Evolutionary conservation across 1,140 invertebrate species (phyloP), one percentile per base, ranked within the genome.

Genomic region (Drosophila ambigua): DNA sequence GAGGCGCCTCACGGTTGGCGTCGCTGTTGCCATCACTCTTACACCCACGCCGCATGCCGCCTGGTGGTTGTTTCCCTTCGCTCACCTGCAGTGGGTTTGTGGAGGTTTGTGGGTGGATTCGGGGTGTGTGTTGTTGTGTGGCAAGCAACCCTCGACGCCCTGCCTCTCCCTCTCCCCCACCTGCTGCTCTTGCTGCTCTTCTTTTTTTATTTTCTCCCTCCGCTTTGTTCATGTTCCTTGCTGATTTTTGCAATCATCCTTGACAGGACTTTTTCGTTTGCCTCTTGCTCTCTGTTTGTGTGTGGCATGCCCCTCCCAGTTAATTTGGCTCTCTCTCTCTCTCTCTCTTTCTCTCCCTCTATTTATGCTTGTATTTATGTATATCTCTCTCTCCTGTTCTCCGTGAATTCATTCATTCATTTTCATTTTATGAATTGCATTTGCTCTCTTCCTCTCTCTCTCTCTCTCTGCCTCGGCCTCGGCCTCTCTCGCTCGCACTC

Each of bases 351-450:
- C 51, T 61, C 63, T 59, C 54, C 2, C 6, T 28, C 7, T 28
- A 7, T 28, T 31, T 24, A 24, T 24, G 4, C 23, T 24, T 24
- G 4, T 24, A 24, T 24, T 24, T 24, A 24, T 24, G 8, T 9
- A 31, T 50, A 31, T 45, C 44, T 39, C 60, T 28, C 52, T 44
- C 50, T 52, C 26, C 52, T 35, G 69, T 66, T 53, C 55, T 46
- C 48, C 49, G 45, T 46, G 48, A 48, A 55, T 49, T 69, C 58
- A 63, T 73, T 67, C 73, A 84, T 84, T 84, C 73, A 87, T 87
- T 85, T 77, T 85, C 81, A 87, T 85, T 85, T 85, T 87, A 82
- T 85, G 83, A 87, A 85, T 87, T 85, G 82, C 82, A 85, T 85
- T 85, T 85, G 74, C 65, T 59, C 68, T 67, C 81, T 74, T 73